Evolutionary conservation across 2,888 invertebrate genomes (phyloP), one percentile per base, ranked within the genome.

Genomic region (Hermaeophaga mercurialis): DNA sequence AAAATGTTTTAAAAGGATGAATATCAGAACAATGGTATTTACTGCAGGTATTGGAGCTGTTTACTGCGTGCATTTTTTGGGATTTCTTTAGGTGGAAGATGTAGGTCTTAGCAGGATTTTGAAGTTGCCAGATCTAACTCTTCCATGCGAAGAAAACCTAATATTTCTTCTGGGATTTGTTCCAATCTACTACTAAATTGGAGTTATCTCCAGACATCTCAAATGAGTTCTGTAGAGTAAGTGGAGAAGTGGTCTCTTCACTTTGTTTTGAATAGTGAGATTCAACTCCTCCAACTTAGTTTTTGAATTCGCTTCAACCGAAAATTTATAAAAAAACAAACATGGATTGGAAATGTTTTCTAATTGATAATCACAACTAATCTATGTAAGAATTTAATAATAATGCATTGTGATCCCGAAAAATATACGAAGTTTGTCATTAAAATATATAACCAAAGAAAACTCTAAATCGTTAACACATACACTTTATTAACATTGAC

Each of bases 161-260:
- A 46, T n/a, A n/a, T n/a, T n/a, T n/a, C n/a, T n/a, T n/a, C n/a
- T n/a, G n/a, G n/a, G n/a, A n/a, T n/a, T n/a, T n/a, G n/a, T n/a
- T n/a, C n/a, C n/a, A n/a, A n/a, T n/a, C n/a, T n/a, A n/a, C n/a
- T n/a, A n/a, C n/a, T n/a, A n/a, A 9, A 18, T 14, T 18, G 38
- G 18, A 22, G 12, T 1, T n/a, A 24, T 24, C 22, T 22, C 9
- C 31, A 31, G 11, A 3, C 28, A 12, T 24, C 22, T 1, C 12
- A 9, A 11, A 12, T 62, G 64, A 66, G 69, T 67, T 68, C 64
- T 64, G 60, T 68, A 64, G 64, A 71, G 65, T 72, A 73, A 76
- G 77, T 76, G 76, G 77, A 76, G 76, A 72, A 77, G 75, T 77
- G 74, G 75, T 76, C 75, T 76, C 76, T 73, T 75, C 73, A 75